Base-by-base conservation (phyloP, 2,888 invertebrate genomes). In the Ernsta delagoae region DNA sequence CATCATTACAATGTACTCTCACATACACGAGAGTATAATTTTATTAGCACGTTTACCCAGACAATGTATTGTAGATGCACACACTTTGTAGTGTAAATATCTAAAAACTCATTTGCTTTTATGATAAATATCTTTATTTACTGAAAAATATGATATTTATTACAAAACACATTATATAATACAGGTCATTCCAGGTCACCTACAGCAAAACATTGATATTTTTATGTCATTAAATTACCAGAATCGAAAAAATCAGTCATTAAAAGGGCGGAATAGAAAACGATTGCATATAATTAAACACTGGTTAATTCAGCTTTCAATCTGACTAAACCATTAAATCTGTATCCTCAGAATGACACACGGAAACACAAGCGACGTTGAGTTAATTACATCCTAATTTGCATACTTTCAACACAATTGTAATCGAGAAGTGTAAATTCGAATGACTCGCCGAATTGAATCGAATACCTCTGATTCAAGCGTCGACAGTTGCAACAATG, bases 381-480 rank as follows among this genome's bases (percentile, higher is more conserved):
- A 36, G 36, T 50, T 50, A 50, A 50, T 62, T 62, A 62, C 12
- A 36, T 50, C 36, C 7, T 62, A 50, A 62, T 62, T 62, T 50
- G 61, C 48, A 62, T 62, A 50, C 36, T 50, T 61, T 50, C 61
- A 62, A 62, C 50, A 50, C 50, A 48, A 62, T 62, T 62, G 62
- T 62, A 50, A 62, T 50, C 50, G 62, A 62, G 50, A 50, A 36
- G 39, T 62, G 16, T 48, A 12, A 48, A 12, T 48, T 48, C 39
- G 62, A 62, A 62, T 50, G 62, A 62, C 39, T 62, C 50, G 50
- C 4, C 11, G 50, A 62, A 50, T 62, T 36, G 50, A 24, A 54
- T 54, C 16, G 53, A 54, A 54, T 54, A 31, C 31, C 6, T 11
- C 12, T 3, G 53, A 54, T 31, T 24, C 53, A 7, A 11, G 7